Evolutionary conservation across 2,888 invertebrate species (phyloP).

Genomic region (Papilio gigon): DNA sequence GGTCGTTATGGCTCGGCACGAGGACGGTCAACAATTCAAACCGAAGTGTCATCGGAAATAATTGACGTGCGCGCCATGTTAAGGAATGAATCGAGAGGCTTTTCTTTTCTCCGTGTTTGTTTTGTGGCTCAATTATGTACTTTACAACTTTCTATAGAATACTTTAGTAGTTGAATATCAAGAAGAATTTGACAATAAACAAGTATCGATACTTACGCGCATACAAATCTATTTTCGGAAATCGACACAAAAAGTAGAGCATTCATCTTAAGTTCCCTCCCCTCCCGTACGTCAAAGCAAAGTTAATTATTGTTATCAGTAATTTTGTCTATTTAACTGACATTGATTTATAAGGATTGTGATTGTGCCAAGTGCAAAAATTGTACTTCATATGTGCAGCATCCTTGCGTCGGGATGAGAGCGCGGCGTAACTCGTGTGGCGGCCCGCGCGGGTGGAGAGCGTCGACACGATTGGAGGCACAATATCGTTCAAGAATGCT

Average conservation of each 20-base stretch:
- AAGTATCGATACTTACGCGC: not conserved
- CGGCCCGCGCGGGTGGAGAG: not conserved
- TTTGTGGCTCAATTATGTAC: not conserved
- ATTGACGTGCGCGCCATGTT: slow-evolving; percentile 62
- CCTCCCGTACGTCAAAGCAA: too few relatives aligned
- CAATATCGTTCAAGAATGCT: not conserved
- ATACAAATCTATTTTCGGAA: not conserved
- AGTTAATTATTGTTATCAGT: too few relatives aligned
- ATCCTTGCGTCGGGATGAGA: too few relatives aligned
- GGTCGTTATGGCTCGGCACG: slow-evolving; percentile 35
- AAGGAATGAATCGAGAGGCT: slow-evolving; percentile 48
- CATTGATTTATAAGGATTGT: too few relatives aligned
- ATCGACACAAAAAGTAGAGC: not conserved
- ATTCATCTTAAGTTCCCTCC: too few relatives aligned
- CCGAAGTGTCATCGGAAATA: slow-evolving; percentile 72
- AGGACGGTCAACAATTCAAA: slow-evolving; percentile 46
- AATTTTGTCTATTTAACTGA: too few relatives aligned
- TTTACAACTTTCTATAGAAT: not conserved
- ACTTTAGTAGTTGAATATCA: not conserved
- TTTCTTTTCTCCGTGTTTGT: slow-evolving; percentile 38
- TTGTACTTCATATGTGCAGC: too few relatives aligned
- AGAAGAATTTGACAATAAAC: not conserved
- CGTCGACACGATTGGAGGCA: not conserved
- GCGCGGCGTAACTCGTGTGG: too few relatives aligned
- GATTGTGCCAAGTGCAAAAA: too few relatives aligned